Base-by-base conservation (phyloP, 2,888 invertebrate genomes). In the Ellobium chinense region DNA sequence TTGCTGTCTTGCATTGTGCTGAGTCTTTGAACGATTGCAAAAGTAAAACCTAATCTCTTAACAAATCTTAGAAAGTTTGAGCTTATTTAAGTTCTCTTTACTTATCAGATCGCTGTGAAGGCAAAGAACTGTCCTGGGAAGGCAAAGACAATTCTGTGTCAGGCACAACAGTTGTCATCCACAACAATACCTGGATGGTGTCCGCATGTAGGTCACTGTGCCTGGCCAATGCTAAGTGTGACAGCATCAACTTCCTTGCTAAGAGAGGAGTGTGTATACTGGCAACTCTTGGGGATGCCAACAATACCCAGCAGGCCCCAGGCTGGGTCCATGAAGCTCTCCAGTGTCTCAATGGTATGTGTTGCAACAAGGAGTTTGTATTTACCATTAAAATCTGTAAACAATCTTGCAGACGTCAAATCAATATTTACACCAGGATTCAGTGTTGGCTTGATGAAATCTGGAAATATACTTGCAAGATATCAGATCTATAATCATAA, bases 241-340 rank as follows among this genome's bases (percentile, higher is more conserved):
- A 63, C 18, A 84, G 83, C 5, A 79, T 86, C 24, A 84, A 83
- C 62, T 86, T 83, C 63, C 81, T 80, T 58, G 46, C 66, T 2
- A 31, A 24, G 62, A 76, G 81, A 56, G 86, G 86, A 12, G 68
- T 85, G 24, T 87, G 87, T 80, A 62, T 85, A 12, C 82, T 84
- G 54, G 69, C 80, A 36, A 37, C 78, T 27, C 4, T 46, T 21
- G 74, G 24, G 18, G 21, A 5, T 21, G 31, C 1, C 7, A 39
- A 39, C 39, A 27, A 56, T n/a, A 24, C 7, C 2, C n/a, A 66
- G n/a, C 21, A 39, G 36, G 81, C 81, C 18, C 81, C 79, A 37
- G 79, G 81, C 14, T 79, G 81, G 81, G 60, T 34, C n/a, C 63
- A 66, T n/a, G 78, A 83, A 37, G 68, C 58, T 14, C 80, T 80